Base-by-base conservation (phyloP, 2,888 invertebrate species). In the Barypeithes pellucidus region DNA sequence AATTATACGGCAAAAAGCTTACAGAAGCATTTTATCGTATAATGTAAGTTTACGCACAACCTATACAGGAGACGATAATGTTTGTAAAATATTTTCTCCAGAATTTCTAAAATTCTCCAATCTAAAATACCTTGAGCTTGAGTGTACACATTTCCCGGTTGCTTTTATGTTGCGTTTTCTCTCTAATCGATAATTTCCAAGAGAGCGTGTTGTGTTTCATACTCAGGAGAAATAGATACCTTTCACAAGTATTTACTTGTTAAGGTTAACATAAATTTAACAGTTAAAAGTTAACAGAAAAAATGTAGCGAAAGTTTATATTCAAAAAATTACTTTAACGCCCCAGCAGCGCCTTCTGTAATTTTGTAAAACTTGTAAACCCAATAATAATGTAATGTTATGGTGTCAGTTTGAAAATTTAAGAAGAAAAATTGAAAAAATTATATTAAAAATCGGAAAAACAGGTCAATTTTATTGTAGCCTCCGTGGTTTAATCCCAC, bases 111-210 rank as follows among this genome's bases (percentile, higher is more conserved):
- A 57, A 57, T 57, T 57, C 33, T 14, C 16, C 9, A 57, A 57
- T 18, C 33, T 33, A 57, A 57, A 57, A 57, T 33, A 33, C 33
- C 54, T 57, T 3, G 54, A 33, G 54, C 54, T 57, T 3, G 54
- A 33, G 54, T 11, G 33, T 18, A 57, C 54, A 57, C 54, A 57
- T 36, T n/a, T 57, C 54, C 14, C 54, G 33, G 14, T 57, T 9
- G 16, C 33, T 16, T 33, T 57, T 33, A 57, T 57, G 54, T 57
- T 14, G 33, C 33, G 14, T 57, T 57, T 57, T 54, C 33, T 57
- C 8, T 33, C 54, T 57, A 57, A 57, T 57, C 54, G 33, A 57
- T 57, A 57, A 57, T 9, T 57, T 57, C 2, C 33, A 57, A 57
- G 33, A 57, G 54, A 16, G 54, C 33, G 18, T 33, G 54, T 11